phyloP scores from a whole-genome alignment of 37 sponge, comb jelly and placozoan species.

The Cliona cf. orientalis region DNA sequence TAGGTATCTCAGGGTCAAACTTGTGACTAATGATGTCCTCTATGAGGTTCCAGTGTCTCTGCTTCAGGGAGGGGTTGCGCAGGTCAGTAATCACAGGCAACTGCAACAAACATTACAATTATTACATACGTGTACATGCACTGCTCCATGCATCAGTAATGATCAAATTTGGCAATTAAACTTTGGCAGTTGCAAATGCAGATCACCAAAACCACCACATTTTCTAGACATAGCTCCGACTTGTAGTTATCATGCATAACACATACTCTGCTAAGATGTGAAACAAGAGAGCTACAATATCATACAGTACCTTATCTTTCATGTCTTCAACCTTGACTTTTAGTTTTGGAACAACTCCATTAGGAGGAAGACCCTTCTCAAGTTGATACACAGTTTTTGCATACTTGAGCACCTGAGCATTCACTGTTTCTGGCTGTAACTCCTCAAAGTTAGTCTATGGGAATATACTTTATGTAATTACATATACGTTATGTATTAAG shows the following conservation, averaged over 20 bases:
- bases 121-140: neutral
- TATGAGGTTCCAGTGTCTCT: constrained; percentile 92
- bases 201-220: neutral
- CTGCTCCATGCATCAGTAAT: too few relatives aligned
- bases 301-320: constrained; percentile 81
- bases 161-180: neutral
- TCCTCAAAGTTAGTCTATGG: constrained; percentile 72
- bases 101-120: constrained; percentile 18
- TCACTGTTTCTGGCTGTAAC: constrained; percentile 82
- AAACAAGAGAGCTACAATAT: neutral
- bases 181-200: too few relatives aligned
- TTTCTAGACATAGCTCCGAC: neutral
- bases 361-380: constrained; percentile 98
- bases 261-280: neutral
- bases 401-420: constrained; percentile 75
- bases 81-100: constrained; percentile 90
- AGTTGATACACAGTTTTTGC: constrained; percentile 92
- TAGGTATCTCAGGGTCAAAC: constrained; percentile 74
- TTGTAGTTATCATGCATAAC: too few relatives aligned
- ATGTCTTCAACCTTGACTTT: constrained; percentile 91
- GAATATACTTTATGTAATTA: too few relatives aligned
- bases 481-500: too few relatives aligned
- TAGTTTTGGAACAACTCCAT: constrained; percentile 88
- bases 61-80: constrained; percentile 90
- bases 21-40: constrained; percentile 83